phyloP scores from a whole-genome alignment of 1,140 invertebrate species.

The Orchesella cincta region DNA sequence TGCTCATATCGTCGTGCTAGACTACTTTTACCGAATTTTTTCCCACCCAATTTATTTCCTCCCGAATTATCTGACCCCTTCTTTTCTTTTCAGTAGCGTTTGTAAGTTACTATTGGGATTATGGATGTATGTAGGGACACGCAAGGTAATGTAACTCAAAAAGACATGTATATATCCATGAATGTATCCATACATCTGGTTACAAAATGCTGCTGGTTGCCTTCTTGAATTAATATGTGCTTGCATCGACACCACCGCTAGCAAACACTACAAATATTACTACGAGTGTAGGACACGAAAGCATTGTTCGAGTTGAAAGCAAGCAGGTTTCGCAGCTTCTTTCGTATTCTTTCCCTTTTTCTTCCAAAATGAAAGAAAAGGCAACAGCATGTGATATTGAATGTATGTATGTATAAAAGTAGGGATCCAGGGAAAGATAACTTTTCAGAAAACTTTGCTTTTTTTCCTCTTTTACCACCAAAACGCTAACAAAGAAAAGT shows the following conservation, averaged over 20 bases:
- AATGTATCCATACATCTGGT: background rate
- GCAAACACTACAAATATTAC: too few relatives aligned
- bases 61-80: constrained; percentile 50
- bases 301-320: too few relatives aligned
- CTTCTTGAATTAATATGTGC: constrained; percentile 25
- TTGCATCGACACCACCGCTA: background rate
- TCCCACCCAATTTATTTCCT: constrained; percentile 49
- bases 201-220: background rate
- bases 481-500: constrained; percentile 11
- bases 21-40: constrained; percentile 46
- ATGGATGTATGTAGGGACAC: background rate
- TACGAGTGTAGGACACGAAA: too few relatives aligned
- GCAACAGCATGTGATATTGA: constrained; percentile 26
- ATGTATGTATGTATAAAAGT: constrained; percentile 25
- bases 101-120: too few relatives aligned
- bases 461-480: constrained; percentile 17
- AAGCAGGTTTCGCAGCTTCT: constrained; percentile 26
- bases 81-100: background rate
- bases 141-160: too few relatives aligned
- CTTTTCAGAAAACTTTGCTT: constrained; percentile 7
- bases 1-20: background rate
- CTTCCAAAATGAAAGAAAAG: constrained; percentile 23
- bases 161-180: background rate
- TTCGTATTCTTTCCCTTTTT: constrained; percentile 18
- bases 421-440: constrained; percentile 16